Evolutionary conservation across 2,888 invertebrate species (phyloP), one percentile per base, ranked within the genome.

Genomic region (Drosophila infuscata): DNA sequence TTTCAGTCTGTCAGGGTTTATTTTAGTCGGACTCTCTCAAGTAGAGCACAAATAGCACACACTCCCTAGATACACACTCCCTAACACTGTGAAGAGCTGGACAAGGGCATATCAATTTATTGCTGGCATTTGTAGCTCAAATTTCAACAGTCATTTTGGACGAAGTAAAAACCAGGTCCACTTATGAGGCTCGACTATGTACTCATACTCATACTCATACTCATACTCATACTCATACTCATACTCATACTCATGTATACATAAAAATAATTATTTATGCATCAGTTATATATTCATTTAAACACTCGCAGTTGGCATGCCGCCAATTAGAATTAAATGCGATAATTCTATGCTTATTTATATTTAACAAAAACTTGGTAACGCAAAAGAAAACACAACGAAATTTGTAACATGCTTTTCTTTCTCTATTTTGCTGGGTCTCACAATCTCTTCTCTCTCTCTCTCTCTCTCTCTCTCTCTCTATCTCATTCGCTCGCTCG

Each of bases 321-420:
- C 46, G 35, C 60, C 72, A 76, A 52, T 54, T 64, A 38, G 61
- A 70, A 74, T 77, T 70, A 77, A 78, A 67, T 70, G 67, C 71
- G 73, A 81, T 82, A 86, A 83, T 87, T 83, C 82, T 83, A 75
- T 70, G 73, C 80, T 77, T 87, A 83, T 83, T 81, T 83, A 78
- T 80, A 79, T 79, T 68, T 51, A 69, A 58, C 48, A 51, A 69
- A 81, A 81, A 60, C 60, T 56, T 30, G 57, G 54, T 57, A 57
- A 60, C 59, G 72, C 56, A 54, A 64, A 65, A 65, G 57, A 68
- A 85, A 81, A 71, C 67, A 77, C 9, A 77, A 80, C 74, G 70
- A 77, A 77, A 74, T 76, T 76, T 76, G 61, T 63, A 68, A 46
- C 72, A 61, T 62, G 71, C 54, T 60, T 76, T 48, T 30, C 58